These are phyloP conservation scores for Eunapius fragilis DNA, from an alignment of 37 sponge, comb jelly and placozoan genomes.

Conservation along the genomic window DNA sequence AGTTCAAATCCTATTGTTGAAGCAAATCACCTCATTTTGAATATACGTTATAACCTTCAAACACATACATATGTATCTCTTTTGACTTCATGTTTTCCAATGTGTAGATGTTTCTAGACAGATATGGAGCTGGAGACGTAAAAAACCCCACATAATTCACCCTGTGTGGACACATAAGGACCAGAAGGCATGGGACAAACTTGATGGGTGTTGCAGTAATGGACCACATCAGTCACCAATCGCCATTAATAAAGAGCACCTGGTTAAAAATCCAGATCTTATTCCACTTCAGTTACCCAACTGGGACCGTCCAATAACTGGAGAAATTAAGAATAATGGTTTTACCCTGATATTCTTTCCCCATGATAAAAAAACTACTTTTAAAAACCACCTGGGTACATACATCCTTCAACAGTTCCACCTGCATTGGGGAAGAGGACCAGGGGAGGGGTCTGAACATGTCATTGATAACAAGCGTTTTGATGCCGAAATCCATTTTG, in stretches of 20 bases:
- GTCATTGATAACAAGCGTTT: slow-evolving; percentile 14
- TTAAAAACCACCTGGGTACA: slow-evolving; percentile 35
- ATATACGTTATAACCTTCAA: too few relatives aligned
- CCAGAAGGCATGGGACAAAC: slow-evolving; percentile 33
- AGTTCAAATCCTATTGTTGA: too few relatives aligned
- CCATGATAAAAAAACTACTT: not conserved
- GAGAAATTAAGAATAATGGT: slow-evolving; percentile 8
- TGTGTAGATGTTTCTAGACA: not conserved
- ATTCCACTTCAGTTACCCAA: not conserved
- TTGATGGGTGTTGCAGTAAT: not conserved
- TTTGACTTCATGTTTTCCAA: not conserved
- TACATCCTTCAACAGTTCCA: slow-evolving; percentile 61
- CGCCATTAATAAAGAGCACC: slow-evolving; percentile 18
- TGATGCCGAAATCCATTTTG: slow-evolving; percentile 58
- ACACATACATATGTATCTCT: not conserved
- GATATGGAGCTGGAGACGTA: slow-evolving; percentile 7
- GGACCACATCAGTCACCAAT: slow-evolving; percentile 48
- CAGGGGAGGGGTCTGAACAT: slow-evolving; percentile 59
- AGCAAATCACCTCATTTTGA: too few relatives aligned
- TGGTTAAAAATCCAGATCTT: not conserved
- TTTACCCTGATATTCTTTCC: not conserved
- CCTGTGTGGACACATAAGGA: slow-evolving; percentile 16
- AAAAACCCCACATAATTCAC: not conserved
- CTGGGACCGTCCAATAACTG: not conserved
- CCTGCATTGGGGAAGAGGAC: slow-evolving; percentile 58